Evolutionary conservation across 2,113 vertebrate genomes (phyloP), one percentile per base, ranked within the genome.

Genomic region (Amia ocellicauda): DNA sequence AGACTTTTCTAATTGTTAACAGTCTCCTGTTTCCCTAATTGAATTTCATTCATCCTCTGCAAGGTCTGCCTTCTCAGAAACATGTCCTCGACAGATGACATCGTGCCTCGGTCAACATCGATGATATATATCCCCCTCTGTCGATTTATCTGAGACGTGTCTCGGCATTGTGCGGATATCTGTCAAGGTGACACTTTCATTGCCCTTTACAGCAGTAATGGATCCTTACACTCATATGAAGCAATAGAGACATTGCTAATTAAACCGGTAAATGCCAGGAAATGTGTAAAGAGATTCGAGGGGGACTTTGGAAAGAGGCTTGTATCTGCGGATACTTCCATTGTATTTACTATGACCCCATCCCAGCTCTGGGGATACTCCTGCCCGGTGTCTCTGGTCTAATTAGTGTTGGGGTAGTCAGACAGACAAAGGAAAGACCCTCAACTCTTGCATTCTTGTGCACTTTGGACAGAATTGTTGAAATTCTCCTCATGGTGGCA

Each of bases 371-470:
- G n/a, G n/a, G n/a, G n/a, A n/a, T n/a, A n/a, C n/a, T n/a, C n/a
- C n/a, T 36, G 31, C 11, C 40, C 58, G 2, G 7, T 23, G n/a
- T 22, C 31, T 24, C 47, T 19, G 10, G 13, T 42, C 67, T 49
- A 26, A n/a, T 53, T 43, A 57, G 47, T 3, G 11, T n/a, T 36
- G 23, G 17, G 27, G 31, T 19, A n/a, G 22, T 43, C 54, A 7
- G 17, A 13, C n/a, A 45, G 62, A 29, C 26, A 58, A n/a, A 7
- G 54, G 28, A 4, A 63, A 49, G 47, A 60, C 29, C 23, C 31
- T 52, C 16, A 8, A 16, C 4, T 17, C 2, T 13, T 55, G 16
- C 26, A 55, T 60, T 55, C 40, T 45, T 51, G 42, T 4, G 28
- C 22, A 7, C 11, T 28, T 61, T 24, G 13, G 22, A 10, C 43